Conservation (phyloP, 2,888 invertebrate species). For the Caenorhabditis japonica region DNA sequence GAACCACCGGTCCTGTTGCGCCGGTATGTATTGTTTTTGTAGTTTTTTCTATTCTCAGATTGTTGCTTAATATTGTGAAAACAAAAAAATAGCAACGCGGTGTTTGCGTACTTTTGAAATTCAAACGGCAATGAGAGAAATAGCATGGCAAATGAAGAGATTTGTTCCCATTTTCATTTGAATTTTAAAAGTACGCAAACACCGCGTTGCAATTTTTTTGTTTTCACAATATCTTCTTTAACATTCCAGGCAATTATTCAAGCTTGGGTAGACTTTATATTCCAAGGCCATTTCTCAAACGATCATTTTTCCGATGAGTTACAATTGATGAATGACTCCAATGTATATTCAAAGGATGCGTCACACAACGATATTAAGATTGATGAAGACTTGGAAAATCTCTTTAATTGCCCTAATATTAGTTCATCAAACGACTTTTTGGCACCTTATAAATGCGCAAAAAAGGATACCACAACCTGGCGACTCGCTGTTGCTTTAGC, state of each 20-base stretch:
- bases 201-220: too few relatives aligned
- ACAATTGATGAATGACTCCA: conserved; percentile 8
- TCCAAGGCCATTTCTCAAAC: not conserved
- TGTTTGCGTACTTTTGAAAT: too few relatives aligned
- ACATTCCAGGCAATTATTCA: conserved; percentile 15
- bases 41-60: too few relatives aligned
- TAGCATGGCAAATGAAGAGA: too few relatives aligned
- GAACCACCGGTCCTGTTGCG: conserved; percentile 22
- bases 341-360: too few relatives aligned
- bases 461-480: conserved; percentile 5
- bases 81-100: too few relatives aligned
- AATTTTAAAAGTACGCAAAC: too few relatives aligned
- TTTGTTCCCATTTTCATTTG: too few relatives aligned
- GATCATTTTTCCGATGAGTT: conserved; percentile 18
- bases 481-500: conserved; percentile 16
- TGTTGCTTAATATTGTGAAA: too few relatives aligned
- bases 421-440: not conserved
- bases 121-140: too few relatives aligned
- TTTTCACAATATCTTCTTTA: too few relatives aligned
- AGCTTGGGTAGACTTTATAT: conserved; percentile 20
- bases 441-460: conserved; percentile 23
- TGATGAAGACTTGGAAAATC: conserved; percentile 13
- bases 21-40: conserved; percentile 5
- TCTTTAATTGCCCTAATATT: conserved; percentile 11
- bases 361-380: conserved; percentile 3